Conservation (phyloP, 2,113 vertebrate genomes). For the Elachura formosa region DNA sequence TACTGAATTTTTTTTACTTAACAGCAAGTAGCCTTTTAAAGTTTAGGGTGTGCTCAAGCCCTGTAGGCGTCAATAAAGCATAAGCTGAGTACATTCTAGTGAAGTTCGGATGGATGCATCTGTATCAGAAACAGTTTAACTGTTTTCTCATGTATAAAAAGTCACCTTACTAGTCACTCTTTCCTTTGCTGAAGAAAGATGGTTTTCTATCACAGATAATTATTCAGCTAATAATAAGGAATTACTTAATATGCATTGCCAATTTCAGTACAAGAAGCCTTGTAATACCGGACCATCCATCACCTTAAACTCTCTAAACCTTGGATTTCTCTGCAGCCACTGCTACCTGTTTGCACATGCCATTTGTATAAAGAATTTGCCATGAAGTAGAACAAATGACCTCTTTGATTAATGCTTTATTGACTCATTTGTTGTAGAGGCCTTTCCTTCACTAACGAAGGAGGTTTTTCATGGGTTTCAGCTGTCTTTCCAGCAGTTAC, state of each 20-base stretch:
- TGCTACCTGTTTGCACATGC: background rate
- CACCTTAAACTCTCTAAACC: background rate
- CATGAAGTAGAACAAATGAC: background rate
- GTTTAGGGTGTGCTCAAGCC: background rate
- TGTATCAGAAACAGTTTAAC: background rate
- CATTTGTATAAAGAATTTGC: background rate
- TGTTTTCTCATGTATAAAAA: background rate
- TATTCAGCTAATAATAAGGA: background rate
- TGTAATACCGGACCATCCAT: background rate
- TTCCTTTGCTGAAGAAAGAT: background rate
- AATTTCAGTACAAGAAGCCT: background rate
- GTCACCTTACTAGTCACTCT: background rate
- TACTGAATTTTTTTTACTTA: background rate
- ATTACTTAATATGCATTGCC: background rate
- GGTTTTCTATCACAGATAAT: background rate
- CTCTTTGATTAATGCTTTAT: background rate
- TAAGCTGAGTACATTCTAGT: background rate
- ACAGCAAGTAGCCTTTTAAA: background rate
- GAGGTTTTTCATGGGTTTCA: background rate
- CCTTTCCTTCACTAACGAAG: background rate
- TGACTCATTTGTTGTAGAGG: background rate
- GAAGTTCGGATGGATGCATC: background rate
- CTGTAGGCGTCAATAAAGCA: background rate
- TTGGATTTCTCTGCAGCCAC: background rate
- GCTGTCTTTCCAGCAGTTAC: background rate